These are phyloP conservation scores for Platycheirus rosarum DNA, from an alignment of 2,888 invertebrate genomes.

Conservation along the genomic window DNA sequence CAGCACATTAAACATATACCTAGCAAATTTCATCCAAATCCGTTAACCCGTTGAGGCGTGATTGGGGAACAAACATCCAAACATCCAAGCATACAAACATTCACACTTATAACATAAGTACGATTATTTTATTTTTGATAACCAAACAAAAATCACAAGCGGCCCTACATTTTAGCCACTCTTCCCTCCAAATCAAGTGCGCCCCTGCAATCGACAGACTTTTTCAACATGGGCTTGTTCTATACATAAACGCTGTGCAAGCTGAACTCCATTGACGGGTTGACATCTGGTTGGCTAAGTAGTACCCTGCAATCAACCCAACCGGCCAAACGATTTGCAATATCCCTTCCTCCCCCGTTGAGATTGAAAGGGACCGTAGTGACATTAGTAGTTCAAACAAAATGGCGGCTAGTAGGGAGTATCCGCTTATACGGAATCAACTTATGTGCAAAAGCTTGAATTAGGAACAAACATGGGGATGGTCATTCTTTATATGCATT, in stretches of 20 bases:
- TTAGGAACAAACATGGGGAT: conserved; percentile 15
- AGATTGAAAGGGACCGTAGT: conserved; percentile 36
- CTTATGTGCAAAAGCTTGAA: conserved; percentile 28
- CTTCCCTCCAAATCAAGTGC: too few species aligned
- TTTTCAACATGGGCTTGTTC: conserved; percentile 56
- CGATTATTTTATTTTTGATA: too few species aligned
- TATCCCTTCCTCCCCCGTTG: conserved; percentile 31
- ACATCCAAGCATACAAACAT: too few species aligned
- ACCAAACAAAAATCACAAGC: too few species aligned
- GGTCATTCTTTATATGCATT: not conserved
- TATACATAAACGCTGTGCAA: conserved; percentile 17
- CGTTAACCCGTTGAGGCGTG: too few species aligned
- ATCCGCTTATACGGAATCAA: conserved; percentile 25
- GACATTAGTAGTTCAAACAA: conserved; percentile 24
- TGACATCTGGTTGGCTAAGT: conserved; percentile 56
- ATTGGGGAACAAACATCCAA: too few species aligned
- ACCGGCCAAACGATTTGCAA: conserved; percentile 46
- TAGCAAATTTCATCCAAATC: too few species aligned
- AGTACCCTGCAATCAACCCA: conserved; percentile 54
- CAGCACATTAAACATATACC: too few species aligned
- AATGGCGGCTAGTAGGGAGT: conserved; percentile 14
- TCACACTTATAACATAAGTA: too few species aligned
- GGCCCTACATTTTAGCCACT: too few species aligned
- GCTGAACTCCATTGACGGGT: conserved; percentile 42
- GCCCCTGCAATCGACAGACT: too few species aligned